Evolutionary conservation across 2,888 invertebrate species (phyloP), one percentile per base, ranked within the genome.

Genomic region (Lochmaea crataegi): DNA sequence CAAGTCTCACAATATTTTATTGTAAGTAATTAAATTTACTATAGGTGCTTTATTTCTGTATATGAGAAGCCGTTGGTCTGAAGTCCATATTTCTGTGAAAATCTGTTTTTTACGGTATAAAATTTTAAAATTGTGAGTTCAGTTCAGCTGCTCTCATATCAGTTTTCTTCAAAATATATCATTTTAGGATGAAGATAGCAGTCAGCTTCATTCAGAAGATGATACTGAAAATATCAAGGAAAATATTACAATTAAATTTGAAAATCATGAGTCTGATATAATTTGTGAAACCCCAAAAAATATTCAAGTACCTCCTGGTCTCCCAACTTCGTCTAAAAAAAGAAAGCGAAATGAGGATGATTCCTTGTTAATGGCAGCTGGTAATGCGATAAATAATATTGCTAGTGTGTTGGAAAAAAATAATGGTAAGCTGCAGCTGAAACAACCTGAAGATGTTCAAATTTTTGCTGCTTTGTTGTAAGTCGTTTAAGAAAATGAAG

Each of bases 341-440:
- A 58, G 18, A 9, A 58, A 58, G 57, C 57, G 22, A 2, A 58
- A 58, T 58, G 57, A 58, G 57, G 57, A 58, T 58, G 57, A 58
- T 16, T 12, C 57, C 16, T 58, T 58, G 7, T 22, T 58, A 22
- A 58, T 6, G 12, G 57, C 57, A 22, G 57, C 57, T 58, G 12
- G 57, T 5, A 58, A 18, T 53, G 53, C 53, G 14, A 53, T 53
- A 14, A 53, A 53, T 53, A 53, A 53, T 14, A 53, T 53, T 53
- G 53, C 53, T 53, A 53, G 53, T 14, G 53, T 53, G 53, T 53
- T 53, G 53, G 53, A n/a, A 16, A 18, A 53, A 2, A 26, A 26
- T 26, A 26, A 26, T 26, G 26, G 26, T 26, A 26, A 5, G 26
- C 26, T 26, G 26, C 26, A 26, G 26, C 26, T 3, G 26, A 26